Base-by-base conservation (phyloP, 53 echinoderm and acorn worm genomes). In the Paelopatides confundens region DNA sequence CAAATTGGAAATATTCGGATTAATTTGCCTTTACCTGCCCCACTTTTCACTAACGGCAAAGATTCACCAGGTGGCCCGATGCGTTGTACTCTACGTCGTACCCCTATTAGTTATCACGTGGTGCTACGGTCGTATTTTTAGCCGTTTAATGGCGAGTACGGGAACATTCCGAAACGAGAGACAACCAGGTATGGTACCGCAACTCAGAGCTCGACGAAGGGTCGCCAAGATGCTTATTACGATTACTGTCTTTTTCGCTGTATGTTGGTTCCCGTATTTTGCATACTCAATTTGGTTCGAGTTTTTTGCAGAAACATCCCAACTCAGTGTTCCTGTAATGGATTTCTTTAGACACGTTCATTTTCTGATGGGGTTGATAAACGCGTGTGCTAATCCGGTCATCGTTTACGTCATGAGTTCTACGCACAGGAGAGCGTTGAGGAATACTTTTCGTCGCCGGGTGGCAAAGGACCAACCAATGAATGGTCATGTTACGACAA, bases 401-500 rank as follows among this genome's bases (percentile, higher is more conserved):
- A 88, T 96, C 8, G 90, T 96, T 17, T 96, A 93, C 81, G 86
- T 88, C 64, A 89, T 96, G 89, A 96, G 96, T 88, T 86, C 96
- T 7, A 92, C 92, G n/a, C 94, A 96, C 70, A 92, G 93, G 47
- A 70, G 87, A 24, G 91, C 91, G 14, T 76, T 91, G 24, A 35
- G 86, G 32, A 83, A 82, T 63, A 91, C 91, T 5, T 87, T 91
- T 15, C 91, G 87, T 27, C 71, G 87, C 24, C 82, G 84, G 26
- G 50, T 74, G 21, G 23, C 62, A 5, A 74, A 35, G 51, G 87
- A 87, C 32, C 53, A 31, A 18, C 52, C 50, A 17, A 34, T 2
- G 51, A 79, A 79, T 18, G 79, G 79, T 17, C 50, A 29, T 28
- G 68, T 31, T 1, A 39, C 46, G 46, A 74, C 74, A 13, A 83